Conservation (phyloP, 2,888 invertebrate genomes). For the Nezara viridula region DNA sequence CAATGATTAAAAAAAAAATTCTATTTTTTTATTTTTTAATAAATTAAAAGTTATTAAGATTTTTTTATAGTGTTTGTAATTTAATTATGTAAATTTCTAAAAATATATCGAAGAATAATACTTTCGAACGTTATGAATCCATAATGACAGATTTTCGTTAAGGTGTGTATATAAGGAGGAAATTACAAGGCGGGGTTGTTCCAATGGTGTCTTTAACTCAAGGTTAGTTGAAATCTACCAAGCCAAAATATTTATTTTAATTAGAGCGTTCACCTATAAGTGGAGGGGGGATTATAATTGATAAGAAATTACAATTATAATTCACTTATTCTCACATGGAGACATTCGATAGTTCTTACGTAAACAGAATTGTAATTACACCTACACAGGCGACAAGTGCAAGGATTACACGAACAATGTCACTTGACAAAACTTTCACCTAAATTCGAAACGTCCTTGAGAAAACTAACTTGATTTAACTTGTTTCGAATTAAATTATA, state of each 20-base stretch:
- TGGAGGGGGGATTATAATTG: constrained; percentile 8
- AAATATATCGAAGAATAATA: background rate
- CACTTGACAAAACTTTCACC: constrained; percentile 53
- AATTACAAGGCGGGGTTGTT: constrained; percentile 41
- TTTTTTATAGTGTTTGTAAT: background rate
- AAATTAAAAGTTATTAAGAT: too few relatives aligned
- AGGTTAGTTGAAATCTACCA: constrained; percentile 51
- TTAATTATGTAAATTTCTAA: background rate
- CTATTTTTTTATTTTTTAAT: too few relatives aligned
- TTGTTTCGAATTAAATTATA: background rate
- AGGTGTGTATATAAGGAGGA: constrained; percentile 28
- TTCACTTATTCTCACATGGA: background rate
- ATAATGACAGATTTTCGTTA: background rate
- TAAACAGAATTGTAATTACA: background rate
- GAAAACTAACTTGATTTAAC: background rate
- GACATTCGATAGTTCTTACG: background rate
- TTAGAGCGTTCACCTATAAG: constrained; percentile 34
- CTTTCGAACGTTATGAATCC: background rate
- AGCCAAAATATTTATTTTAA: constrained; percentile 54
- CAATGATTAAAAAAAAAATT: too few relatives aligned
- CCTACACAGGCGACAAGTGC: constrained; percentile 19
- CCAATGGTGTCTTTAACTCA: background rate
- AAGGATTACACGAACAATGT: constrained; percentile 48
- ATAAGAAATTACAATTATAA: background rate
- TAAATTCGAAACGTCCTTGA: constrained; percentile 56